A percentile compares a stretch with the other conserved stretches of the same genome.
Conservation (phyloP, 2,113 vertebrate genomes). For the Crotalus horridus region DNA sequence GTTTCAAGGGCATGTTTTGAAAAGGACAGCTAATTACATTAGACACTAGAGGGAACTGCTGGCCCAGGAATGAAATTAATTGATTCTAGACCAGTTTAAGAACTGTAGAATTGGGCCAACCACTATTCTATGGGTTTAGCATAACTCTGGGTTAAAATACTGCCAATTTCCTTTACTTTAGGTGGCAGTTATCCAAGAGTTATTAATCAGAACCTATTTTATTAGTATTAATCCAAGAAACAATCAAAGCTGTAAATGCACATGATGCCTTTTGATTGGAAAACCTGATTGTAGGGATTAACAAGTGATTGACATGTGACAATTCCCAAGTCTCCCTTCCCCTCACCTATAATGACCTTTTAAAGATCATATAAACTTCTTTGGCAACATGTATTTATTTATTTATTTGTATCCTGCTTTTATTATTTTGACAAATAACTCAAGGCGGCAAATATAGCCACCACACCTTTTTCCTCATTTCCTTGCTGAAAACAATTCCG, state of each 20-base stretch:
- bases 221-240: not conserved
- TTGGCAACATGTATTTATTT: not conserved
- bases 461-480: not conserved
- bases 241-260: not conserved
- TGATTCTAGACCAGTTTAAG: not conserved
- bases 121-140: not conserved
- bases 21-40: not conserved
- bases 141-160: not conserved
- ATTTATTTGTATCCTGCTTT: not conserved
- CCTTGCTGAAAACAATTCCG: not conserved
- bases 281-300: not conserved
- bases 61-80: not conserved
- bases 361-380: not conserved
- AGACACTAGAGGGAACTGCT: conserved; percentile 24
- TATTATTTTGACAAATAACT: not conserved
- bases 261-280: not conserved
- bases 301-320: not conserved
- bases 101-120: not conserved
- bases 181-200: not conserved
- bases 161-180: not conserved
- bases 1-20: not conserved
- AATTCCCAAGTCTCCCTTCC: not conserved
- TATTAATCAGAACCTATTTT: not conserved
- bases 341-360: not conserved
- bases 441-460: not conserved